Evolutionary conservation across 2,888 invertebrate species (phyloP), one percentile per base, ranked within the genome.

Genomic region (Trypoxylon attenuatum): DNA sequence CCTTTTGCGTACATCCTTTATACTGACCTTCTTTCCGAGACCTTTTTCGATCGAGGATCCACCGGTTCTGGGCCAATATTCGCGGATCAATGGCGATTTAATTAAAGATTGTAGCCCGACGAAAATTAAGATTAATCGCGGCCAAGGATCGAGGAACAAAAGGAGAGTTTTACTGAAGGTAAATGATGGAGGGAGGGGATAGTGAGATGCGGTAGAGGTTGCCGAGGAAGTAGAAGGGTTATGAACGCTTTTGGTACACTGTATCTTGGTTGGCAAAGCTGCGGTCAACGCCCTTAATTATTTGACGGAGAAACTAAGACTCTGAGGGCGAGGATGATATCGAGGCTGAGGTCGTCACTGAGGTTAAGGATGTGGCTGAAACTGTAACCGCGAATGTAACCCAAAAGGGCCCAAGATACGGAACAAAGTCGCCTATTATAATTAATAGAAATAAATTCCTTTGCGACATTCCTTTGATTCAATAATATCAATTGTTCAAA

Each of bases 61-160:
- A n/a, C n/a, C n/a, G 66, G 47, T 56, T 63, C 61, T 56, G 68
- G 50, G n/a, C n/a, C n/a, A n/a, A n/a, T 62, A 66, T 56, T 47
- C 61, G 49, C 70, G 80, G 81, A 84, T 84, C 84, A 84, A 85
- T 84, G 80, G 78, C 80, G 86, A 86, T 86, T 85, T 85, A 86
- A 86, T 86, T 86, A 84, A 83, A 85, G 85, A 86, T 86, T 84
- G 79, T 79, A 73, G 77, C 74, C 74, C 71, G 74, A 78, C 79
- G 84, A 84, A 85, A 85, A 86, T 85, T 84, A 84, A 85, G 85
- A 85, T 86, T 84, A 85, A 85, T 85, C 82, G 79, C 73, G 73
- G 71, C 61, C 67, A 46, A 58, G 70, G 59, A 10, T 10, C 33
- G 33, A 3, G 3, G 13, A 33, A 33, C 10, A 33, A 33, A 13